Evolutionary conservation across 2,113 vertebrate species (phyloP).

Genomic region (Chaetodon auriga): DNA sequence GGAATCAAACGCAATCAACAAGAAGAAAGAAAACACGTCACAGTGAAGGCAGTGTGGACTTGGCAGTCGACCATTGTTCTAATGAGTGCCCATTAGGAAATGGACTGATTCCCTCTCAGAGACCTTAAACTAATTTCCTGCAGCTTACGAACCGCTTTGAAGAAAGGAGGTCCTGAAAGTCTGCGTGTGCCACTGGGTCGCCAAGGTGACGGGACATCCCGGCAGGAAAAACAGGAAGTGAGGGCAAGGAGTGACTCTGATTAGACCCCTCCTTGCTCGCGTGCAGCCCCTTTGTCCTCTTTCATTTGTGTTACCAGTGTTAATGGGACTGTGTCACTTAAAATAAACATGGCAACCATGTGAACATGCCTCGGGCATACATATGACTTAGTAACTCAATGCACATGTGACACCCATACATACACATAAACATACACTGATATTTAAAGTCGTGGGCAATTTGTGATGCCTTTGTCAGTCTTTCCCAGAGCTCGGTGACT

Average conservation of each 20-base stretch:
- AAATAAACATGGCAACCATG: conserved; percentile 49
- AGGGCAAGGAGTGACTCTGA: conserved; percentile 79
- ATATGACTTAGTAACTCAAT: neutral
- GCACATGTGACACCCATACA: neutral
- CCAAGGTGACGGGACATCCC: conserved; percentile 74
- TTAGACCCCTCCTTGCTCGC: conserved; percentile 80
- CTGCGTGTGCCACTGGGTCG: conserved; percentile 77
- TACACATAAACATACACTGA: neutral
- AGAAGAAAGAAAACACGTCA: conserved; percentile 50
- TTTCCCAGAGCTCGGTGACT: conserved; percentile 14
- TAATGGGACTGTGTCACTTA: conserved; percentile 57
- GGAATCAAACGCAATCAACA: conserved; percentile 53
- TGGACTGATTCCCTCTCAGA: conserved; percentile 76
- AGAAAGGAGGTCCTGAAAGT: conserved; percentile 70
- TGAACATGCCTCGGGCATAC: neutral
- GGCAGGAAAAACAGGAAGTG: conserved; percentile 85
- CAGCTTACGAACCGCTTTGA: conserved; percentile 72
- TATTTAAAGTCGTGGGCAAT: neutral
- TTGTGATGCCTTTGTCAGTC: neutral
- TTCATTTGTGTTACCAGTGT: conserved; percentile 61
- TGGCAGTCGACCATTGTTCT: conserved; percentile 73
- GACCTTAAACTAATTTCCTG: conserved; percentile 85
- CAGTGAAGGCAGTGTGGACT: conserved; percentile 34
- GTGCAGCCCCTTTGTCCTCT: conserved; percentile 68
- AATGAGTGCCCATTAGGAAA: conserved; percentile 82